Conservation (phyloP, 1,140 invertebrate species). For the Apolygus lucorum region DNA sequence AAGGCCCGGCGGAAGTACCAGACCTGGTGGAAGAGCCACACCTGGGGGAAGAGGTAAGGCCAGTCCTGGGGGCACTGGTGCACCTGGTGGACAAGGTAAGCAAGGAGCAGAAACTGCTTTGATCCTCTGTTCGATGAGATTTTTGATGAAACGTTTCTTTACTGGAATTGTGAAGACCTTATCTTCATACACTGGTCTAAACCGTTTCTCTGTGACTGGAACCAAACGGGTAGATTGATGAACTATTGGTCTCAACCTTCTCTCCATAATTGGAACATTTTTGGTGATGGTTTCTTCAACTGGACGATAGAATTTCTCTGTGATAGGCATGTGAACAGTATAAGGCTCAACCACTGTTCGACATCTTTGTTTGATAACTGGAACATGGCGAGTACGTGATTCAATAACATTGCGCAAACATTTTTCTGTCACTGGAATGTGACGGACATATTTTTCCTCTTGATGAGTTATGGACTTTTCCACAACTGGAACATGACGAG, state of each 20-base stretch:
- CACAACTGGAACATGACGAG: constrained; percentile 20
- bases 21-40: background rate
- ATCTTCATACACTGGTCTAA: constrained; percentile 13
- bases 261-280: constrained; percentile 18
- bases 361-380: background rate
- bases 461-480: background rate
- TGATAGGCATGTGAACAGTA: constrained; percentile 19
- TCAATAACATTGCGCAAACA: constrained; percentile 4
- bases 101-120: background rate
- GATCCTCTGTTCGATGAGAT: constrained; percentile 23
- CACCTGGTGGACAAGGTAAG: background rate
- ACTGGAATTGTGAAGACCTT: constrained; percentile 19
- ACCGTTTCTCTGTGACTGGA: constrained; percentile 20
- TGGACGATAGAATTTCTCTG: constrained; percentile 15
- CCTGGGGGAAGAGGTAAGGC: background rate
- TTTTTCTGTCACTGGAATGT: constrained; percentile 20
- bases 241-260: constrained; percentile 3
- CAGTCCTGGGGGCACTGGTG: background rate
- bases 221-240: constrained; percentile 3
- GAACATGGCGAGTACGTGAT: constrained; percentile 13
- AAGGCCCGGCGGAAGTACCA: background rate
- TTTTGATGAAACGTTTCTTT: constrained; percentile 19
- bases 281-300: constrained; percentile 16
- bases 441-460: constrained; percentile 11
- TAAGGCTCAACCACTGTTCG: constrained; percentile 15